A percentile compares a stretch with the other conserved stretches of the same genome.
Conservation (phyloP, 2,888 invertebrate species). For the Parnassius glacialis region DNA sequence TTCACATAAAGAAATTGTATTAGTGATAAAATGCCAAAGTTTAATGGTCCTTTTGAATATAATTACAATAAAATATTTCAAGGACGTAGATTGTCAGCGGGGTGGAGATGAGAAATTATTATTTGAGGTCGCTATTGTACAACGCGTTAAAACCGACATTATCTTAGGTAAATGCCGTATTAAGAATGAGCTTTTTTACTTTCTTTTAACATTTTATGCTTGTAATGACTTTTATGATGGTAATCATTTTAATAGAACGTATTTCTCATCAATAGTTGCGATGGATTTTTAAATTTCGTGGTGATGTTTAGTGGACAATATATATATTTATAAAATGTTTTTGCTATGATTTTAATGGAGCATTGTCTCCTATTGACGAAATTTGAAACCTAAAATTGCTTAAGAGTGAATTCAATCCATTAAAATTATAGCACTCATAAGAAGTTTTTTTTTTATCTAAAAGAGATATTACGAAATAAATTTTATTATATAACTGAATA, state of each 20-base stretch:
- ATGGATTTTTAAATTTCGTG: too few species aligned
- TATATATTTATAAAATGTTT: too few species aligned
- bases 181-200: not conserved
- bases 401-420: too few species aligned
- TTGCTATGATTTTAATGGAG: too few species aligned
- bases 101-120: slow-evolving; percentile 1
- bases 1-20: slow-evolving; percentile 5
- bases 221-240: too few species aligned
- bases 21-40: slow-evolving; percentile 7
- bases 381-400: too few species aligned
- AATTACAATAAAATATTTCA: slow-evolving; percentile 8
- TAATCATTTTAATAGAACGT: too few species aligned
- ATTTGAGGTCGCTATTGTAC: not conserved
- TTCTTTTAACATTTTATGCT: not conserved
- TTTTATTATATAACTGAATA: not conserved
- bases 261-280: too few species aligned
- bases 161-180: not conserved
- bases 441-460: not conserved
- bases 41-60: slow-evolving; percentile 13
- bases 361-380: too few species aligned
- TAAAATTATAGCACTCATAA: not conserved
- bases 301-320: too few species aligned
- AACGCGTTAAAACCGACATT: not conserved
- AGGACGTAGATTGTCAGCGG: not conserved
- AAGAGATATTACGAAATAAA: not conserved